Percentiles rank a stretch among this genome's conserved stretches.
Conservation (phyloP, 1,140 invertebrate genomes). For the Capitella teleta region DNA sequence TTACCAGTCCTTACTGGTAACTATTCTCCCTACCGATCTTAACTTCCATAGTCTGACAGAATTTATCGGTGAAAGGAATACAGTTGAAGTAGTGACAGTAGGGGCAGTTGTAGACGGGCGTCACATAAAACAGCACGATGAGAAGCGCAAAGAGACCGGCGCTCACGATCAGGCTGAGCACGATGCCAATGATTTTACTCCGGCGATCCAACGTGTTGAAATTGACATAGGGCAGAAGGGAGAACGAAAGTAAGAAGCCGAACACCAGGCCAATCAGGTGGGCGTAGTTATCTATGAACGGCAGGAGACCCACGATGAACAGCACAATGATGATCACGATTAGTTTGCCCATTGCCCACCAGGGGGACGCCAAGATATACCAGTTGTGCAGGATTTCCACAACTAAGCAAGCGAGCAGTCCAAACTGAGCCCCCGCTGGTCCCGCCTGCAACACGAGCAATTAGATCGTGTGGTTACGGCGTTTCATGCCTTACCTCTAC, state of each 20-base stretch:
- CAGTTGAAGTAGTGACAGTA: constrained; percentile 85
- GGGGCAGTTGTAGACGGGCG: constrained; percentile 78
- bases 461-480: neutral
- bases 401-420: constrained; percentile 77
- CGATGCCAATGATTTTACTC: constrained; percentile 56
- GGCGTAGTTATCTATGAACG: constrained; percentile 87
- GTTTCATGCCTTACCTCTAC: constrained; percentile 61
- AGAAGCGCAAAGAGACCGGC: constrained; percentile 47
- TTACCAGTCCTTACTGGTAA: too few relatives aligned
- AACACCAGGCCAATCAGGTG: constrained; percentile 83
- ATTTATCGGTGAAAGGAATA: constrained; percentile 75
- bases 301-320: constrained; percentile 12
- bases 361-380: constrained; percentile 6
- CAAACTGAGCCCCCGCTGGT: constrained; percentile 86
- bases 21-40: too few relatives aligned
- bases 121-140: constrained; percentile 74
- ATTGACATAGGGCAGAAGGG: constrained; percentile 58
- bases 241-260: constrained; percentile 82
- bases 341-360: constrained; percentile 1
- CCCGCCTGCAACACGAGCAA: constrained; percentile 60
- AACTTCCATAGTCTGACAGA: constrained; percentile 87
- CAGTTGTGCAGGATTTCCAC: constrained; percentile 69
- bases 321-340: constrained; percentile 9
- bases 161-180: constrained; percentile 61
- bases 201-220: constrained; percentile 7